Percentiles rank a stretch among this genome's conserved stretches.
Evolutionary conservation across 2,113 vertebrate species (phyloP).

Genomic region (Microcebus tavaratra): DNA sequence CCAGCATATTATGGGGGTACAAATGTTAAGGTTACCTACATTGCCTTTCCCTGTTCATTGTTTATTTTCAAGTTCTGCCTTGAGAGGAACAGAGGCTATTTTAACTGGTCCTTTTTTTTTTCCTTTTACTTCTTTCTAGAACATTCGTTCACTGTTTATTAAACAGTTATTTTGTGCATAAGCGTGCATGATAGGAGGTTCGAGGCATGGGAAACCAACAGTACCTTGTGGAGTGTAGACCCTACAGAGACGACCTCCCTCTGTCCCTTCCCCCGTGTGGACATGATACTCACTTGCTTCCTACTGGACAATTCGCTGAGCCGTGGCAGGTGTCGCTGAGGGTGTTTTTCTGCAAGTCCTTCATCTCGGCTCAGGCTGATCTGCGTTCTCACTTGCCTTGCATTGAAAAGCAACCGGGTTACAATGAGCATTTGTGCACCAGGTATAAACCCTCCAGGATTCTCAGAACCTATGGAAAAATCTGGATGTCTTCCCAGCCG

Average conservation of each 20-base stretch:
- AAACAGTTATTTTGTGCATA: not conserved
- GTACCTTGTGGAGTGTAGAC: fast-evolving
- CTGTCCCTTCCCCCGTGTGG: too few relatives aligned
- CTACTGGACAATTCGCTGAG: slow-evolving; percentile 55
- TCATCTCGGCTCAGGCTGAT: slow-evolving; percentile 74
- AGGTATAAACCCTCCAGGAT: not conserved
- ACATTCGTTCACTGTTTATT: not conserved
- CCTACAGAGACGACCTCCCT: not conserved
- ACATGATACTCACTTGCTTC: slow-evolving; percentile 72
- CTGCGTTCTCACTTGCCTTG: slow-evolving; percentile 82
- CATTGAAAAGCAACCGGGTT: slow-evolving; percentile 61
- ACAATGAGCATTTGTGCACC: not conserved
- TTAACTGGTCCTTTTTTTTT: not conserved
- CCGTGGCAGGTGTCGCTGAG: not conserved
- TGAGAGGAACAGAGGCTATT: not conserved
- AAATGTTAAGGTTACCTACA: too few relatives aligned
- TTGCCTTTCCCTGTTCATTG: not conserved
- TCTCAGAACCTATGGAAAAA: not conserved
- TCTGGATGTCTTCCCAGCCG: not conserved
- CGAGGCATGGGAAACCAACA: not conserved
- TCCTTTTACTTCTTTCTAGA: not conserved
- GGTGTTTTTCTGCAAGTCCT: slow-evolving; percentile 60
- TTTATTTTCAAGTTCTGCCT: not conserved
- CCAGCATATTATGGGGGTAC: too few relatives aligned
- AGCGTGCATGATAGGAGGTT: not conserved